Evolutionary conservation across 2,113 vertebrate genomes (phyloP).

Genomic region (Phyllostomus discolor): DNA sequence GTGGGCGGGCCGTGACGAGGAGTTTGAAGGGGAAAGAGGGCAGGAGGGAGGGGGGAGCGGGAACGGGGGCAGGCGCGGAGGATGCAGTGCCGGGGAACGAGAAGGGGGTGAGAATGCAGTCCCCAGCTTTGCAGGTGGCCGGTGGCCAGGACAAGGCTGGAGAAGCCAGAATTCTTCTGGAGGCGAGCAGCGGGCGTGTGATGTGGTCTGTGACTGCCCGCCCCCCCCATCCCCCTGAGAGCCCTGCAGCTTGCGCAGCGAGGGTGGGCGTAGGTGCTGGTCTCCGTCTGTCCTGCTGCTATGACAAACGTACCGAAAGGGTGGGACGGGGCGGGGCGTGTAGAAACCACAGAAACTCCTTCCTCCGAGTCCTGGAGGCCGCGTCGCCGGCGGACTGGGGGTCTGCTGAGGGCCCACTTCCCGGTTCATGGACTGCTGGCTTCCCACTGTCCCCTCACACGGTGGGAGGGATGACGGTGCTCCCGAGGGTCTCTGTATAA

Average conservation of each 20-base stretch:
- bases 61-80: neutral
- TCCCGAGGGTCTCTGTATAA: neutral
- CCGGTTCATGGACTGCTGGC: accelerated
- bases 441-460: neutral
- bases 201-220: neutral
- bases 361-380: too few relatives aligned
- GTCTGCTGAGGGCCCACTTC: neutral
- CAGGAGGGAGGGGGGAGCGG: neutral
- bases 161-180: neutral
- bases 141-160: too few relatives aligned
- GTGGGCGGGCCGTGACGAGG: accelerated
- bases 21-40: neutral
- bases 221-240: too few relatives aligned
- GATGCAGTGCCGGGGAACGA: accelerated
- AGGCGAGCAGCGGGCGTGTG: accelerated
- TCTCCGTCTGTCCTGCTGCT: neutral
- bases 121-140: neutral
- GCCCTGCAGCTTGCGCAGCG: neutral
- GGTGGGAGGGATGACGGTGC: neutral
- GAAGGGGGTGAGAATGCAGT: neutral
- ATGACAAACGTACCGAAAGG: neutral
- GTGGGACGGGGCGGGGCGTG: neutral
- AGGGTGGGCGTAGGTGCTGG: neutral
- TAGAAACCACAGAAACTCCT: too few relatives aligned
- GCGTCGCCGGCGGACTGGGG: accelerated